These are phyloP conservation scores for Yponomeuta cagnagella DNA, from an alignment of 2,888 invertebrate genomes.

Conservation along the genomic window DNA sequence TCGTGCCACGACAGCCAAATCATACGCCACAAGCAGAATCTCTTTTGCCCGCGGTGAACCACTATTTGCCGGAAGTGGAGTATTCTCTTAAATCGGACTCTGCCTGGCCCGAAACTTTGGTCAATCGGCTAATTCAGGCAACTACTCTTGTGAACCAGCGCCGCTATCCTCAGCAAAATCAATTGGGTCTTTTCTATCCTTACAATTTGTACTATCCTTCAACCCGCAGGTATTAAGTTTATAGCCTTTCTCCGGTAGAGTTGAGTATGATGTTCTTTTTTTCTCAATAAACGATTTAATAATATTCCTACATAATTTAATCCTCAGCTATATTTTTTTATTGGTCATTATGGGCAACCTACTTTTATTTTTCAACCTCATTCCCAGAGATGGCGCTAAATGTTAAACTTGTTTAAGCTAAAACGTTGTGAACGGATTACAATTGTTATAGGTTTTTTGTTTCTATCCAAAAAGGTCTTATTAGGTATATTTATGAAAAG, in stretches of 20 bases:
- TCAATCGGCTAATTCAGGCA: not conserved
- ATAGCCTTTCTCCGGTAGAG: not conserved
- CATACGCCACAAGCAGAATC: not conserved
- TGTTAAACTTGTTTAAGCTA: too few relatives aligned
- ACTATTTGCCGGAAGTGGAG: not conserved
- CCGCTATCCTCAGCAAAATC: not conserved
- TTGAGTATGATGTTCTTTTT: not conserved
- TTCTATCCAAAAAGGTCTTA: too few relatives aligned
- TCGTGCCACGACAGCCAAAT: not conserved
- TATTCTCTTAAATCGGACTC: not conserved
- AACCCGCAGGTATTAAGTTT: not conserved
- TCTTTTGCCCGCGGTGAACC: not conserved
- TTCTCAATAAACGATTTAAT: not conserved
- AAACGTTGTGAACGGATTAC: too few relatives aligned
- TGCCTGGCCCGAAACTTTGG: not conserved
- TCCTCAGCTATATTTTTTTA: too few relatives aligned
- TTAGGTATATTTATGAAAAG: too few relatives aligned
- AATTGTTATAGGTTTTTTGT: too few relatives aligned
- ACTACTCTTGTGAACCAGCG: not conserved
- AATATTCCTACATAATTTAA: too few relatives aligned
- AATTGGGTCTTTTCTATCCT: not conserved
- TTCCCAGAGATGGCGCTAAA: too few relatives aligned
- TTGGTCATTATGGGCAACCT: too few relatives aligned
- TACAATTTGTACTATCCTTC: not conserved
- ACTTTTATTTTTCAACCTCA: too few relatives aligned